A percentile compares a stretch with the other conserved stretches of the same genome.
Evolutionary conservation across 92 coral and sea anemone species (phyloP).

Genomic region (Palythoa heliodiscus): DNA sequence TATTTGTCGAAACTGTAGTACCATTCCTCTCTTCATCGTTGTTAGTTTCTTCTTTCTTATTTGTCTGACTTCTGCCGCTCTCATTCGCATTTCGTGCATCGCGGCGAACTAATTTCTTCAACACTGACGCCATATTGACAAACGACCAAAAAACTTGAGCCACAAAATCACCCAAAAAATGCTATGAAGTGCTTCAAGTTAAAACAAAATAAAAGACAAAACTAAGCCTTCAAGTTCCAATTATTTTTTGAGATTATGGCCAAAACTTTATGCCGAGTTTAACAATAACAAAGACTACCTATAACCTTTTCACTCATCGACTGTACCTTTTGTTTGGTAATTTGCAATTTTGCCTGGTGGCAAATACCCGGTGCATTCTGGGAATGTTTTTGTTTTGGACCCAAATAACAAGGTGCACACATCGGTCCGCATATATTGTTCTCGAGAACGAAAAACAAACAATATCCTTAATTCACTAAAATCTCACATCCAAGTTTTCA

Average conservation of each 20-base stretch:
- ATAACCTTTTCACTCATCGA: constrained; percentile 3
- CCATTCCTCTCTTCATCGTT: constrained; percentile 52
- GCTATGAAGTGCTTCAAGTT: background rate
- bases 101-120: constrained; percentile 80
- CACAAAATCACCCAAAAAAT: background rate
- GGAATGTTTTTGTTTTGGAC: constrained; percentile 17
- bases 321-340: constrained; percentile 31
- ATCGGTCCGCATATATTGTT: background rate
- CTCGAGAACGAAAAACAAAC: background rate
- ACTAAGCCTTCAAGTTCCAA: background rate
- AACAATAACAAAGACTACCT: background rate
- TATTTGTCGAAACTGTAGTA: constrained; percentile 34
- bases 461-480: background rate
- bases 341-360: background rate
- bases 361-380: background rate
- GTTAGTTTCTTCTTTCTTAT: constrained; percentile 61
- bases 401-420: background rate
- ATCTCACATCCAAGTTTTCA: background rate
- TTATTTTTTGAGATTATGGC: background rate
- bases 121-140: constrained; percentile 87
- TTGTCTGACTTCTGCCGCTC: constrained; percentile 63
- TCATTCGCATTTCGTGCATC: constrained; percentile 82
- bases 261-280: background rate
- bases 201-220: background rate
- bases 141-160: background rate